phyloP scores from a whole-genome alignment of 2,888 invertebrate genomes.

The Dicroscelio sp. region DNA sequence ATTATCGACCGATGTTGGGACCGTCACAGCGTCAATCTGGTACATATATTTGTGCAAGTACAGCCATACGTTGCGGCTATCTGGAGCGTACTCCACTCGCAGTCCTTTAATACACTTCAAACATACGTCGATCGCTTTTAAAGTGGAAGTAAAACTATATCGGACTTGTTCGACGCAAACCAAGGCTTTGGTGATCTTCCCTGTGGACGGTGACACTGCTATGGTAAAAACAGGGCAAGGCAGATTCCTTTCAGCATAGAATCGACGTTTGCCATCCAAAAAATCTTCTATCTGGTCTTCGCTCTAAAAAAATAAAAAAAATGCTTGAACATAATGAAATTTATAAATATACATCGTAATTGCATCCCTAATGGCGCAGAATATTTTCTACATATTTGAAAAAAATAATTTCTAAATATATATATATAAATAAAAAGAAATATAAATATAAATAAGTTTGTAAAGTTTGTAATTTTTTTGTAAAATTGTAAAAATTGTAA shows the following conservation, averaged over 20 bases:
- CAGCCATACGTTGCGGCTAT: too few species aligned
- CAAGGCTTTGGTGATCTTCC: background rate
- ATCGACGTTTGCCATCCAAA: background rate
- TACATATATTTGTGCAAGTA: too few species aligned
- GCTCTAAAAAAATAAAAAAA: background rate
- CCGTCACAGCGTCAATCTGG: too few species aligned
- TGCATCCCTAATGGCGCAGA: background rate
- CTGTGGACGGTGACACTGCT: background rate
- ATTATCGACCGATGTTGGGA: too few species aligned
- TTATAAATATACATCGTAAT: background rate
- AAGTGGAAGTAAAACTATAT: background rate
- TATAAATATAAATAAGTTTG: too few species aligned
- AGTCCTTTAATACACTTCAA: background rate
- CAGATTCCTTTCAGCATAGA: background rate
- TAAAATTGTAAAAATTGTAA: too few species aligned
- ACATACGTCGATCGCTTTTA: background rate
- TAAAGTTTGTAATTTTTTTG: background rate
- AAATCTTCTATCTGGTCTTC: background rate
- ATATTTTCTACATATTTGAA: background rate
- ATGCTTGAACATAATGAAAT: background rate
- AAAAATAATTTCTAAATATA: too few species aligned
- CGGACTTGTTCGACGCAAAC: background rate
- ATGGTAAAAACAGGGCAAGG: background rate
- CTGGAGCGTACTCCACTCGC: too few species aligned
- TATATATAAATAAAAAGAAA: too few species aligned